phyloP scores from a whole-genome alignment of 2,113 vertebrate species.

The Leptobrachium ailaonicum region DNA sequence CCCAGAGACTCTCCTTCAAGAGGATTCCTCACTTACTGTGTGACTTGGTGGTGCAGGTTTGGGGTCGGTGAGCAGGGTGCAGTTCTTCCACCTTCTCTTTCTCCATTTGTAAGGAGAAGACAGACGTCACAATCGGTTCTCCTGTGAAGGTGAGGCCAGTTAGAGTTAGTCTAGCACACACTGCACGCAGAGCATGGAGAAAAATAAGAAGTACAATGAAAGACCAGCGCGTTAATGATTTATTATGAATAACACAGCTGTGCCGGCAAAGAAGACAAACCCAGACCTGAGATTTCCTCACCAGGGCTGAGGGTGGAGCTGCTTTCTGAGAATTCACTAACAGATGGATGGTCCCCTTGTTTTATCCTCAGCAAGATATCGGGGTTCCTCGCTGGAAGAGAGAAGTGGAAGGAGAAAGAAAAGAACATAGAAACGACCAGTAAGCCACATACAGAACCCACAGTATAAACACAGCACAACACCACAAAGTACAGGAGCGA shows the following conservation, averaged over 20 bases:
- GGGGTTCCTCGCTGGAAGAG: background rate
- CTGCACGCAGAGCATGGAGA: no score
- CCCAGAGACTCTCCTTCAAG: background rate
- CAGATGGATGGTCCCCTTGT: background rate
- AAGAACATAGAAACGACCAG: no score
- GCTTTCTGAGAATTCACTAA: background rate
- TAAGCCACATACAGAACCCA: no score
- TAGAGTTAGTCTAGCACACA: background rate
- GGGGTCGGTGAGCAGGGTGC: background rate
- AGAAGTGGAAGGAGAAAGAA: background rate
- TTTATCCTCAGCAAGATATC: constrained; percentile 35
- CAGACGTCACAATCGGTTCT: constrained; percentile 9
- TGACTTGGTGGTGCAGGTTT: background rate
- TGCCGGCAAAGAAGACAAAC: no score
- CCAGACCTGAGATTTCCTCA: background rate
- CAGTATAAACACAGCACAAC: no score
- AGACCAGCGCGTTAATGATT: background rate
- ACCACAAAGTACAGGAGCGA: no score
- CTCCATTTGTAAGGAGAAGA: constrained; percentile 17
- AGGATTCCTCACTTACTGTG: constrained; percentile 5
- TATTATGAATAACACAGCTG: background rate
- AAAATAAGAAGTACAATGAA: background rate
- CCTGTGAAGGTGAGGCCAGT: background rate
- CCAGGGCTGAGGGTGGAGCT: background rate
- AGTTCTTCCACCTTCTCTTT: background rate